phyloP scores from a whole-genome alignment of 2,797 vertebrate species.

The Cichlasoma orientale region DNA sequence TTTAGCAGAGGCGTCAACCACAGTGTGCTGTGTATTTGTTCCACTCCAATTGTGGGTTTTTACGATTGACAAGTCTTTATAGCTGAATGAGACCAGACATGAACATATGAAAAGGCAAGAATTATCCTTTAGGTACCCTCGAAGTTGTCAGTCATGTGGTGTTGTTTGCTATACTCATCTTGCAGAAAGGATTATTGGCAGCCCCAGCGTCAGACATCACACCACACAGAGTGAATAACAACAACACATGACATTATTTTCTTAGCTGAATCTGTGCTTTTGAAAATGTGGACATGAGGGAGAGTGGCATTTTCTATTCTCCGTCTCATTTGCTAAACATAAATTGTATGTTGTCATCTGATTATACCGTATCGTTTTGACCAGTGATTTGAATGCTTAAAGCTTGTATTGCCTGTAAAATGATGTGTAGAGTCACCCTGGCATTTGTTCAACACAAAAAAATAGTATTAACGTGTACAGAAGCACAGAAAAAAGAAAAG shows the following conservation, averaged over 20 bases:
- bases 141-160: slow-evolving; percentile 22
- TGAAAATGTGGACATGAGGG: slow-evolving; percentile 19
- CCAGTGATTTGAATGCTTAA: slow-evolving; percentile 62
- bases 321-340: slow-evolving; percentile 63
- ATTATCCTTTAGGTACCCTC: slow-evolving; percentile 23
- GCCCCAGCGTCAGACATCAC: slow-evolving; percentile 26
- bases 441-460: slow-evolving; percentile 26
- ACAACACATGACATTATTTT: slow-evolving; percentile 52
- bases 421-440: slow-evolving; percentile 39
- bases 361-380: slow-evolving; percentile 55
- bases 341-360: slow-evolving; percentile 69
- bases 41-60: neutral
- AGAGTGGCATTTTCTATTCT: slow-evolving; percentile 59
- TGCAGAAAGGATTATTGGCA: slow-evolving; percentile 48
- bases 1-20: neutral
- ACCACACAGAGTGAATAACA: slow-evolving; percentile 38
- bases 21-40: neutral
- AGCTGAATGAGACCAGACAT: neutral
- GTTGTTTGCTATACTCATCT: slow-evolving; percentile 19
- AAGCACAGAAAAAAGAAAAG: neutral
- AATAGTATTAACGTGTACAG: slow-evolving; percentile 10
- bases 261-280: slow-evolving; percentile 42
- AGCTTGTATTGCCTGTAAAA: slow-evolving; percentile 46
- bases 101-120: slow-evolving; percentile 22
- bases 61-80: neutral